These are phyloP conservation scores for Drosophila rhopaloa DNA, from an alignment of 1,140 invertebrate genomes.

Conservation along the genomic window DNA sequence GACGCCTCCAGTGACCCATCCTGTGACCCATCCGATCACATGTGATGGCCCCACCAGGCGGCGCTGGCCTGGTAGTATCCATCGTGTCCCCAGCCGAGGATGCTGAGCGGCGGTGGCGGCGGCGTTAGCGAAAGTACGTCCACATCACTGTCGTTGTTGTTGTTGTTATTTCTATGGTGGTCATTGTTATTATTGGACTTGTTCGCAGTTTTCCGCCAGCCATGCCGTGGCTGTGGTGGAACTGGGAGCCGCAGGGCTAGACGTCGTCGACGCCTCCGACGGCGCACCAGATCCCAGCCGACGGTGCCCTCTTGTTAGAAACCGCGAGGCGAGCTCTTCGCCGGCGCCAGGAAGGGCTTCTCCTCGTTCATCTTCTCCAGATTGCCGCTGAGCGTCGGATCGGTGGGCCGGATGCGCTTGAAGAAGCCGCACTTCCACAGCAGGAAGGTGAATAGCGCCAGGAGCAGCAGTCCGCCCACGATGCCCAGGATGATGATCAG, in stretches of 20 bases:
- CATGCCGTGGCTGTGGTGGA: conserved; percentile 15
- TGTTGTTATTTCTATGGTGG: conserved; percentile 12
- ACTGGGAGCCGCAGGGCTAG: conserved; percentile 31
- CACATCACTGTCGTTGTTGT: conserved; percentile 28
- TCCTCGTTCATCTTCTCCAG: conserved; percentile 90
- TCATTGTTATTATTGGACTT: not conserved
- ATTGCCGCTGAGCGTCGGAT: conserved; percentile 93
- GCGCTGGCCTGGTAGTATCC: conserved; percentile 70
- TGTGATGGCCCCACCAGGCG: conserved; percentile 68
- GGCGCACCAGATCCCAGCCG: conserved; percentile 80
- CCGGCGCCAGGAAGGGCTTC: conserved; percentile 85
- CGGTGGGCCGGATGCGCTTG: conserved; percentile 90
- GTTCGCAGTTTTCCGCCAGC: conserved; percentile 10
- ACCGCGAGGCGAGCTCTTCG: conserved; percentile 67
- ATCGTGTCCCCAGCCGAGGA: conserved; percentile 64
- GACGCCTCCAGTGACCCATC: not conserved
- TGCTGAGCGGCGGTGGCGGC: conserved; percentile 68
- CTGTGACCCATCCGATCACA: conserved; percentile 29
- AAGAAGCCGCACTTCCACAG: conserved; percentile 96
- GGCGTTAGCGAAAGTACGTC: conserved; percentile 63
- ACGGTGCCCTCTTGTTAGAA: conserved; percentile 84
- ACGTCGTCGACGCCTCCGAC: conserved; percentile 54
- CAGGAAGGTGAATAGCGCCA: conserved; percentile 90
- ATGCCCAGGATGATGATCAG: conserved; percentile 94
- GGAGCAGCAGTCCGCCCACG: conserved; percentile 91